phyloP scores from a whole-genome alignment of 2,797 vertebrate genomes.

The Xiphophorus birchmanni region DNA sequence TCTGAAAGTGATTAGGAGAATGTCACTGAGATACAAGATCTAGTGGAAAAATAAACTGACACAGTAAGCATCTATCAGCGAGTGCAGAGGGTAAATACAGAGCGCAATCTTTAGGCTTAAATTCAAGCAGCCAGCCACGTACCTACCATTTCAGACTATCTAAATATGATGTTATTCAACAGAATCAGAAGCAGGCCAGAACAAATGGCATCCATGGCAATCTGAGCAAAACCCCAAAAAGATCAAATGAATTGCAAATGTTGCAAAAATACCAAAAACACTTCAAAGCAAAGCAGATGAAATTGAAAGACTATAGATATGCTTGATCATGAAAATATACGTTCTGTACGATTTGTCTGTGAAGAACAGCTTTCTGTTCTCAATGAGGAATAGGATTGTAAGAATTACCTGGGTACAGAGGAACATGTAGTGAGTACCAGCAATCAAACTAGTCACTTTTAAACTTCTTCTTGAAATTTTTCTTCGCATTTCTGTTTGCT shows the following conservation, averaged over 20 bases:
- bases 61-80: slow-evolving; percentile 61
- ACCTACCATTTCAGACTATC: neutral
- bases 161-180: neutral
- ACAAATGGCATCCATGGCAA: neutral
- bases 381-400: neutral
- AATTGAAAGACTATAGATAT: neutral
- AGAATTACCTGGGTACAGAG: neutral
- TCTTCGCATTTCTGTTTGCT: neutral
- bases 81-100: slow-evolving; percentile 31
- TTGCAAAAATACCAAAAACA: neutral
- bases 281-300: neutral
- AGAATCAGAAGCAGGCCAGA: neutral
- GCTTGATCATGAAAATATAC: neutral
- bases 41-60: slow-evolving; percentile 70
- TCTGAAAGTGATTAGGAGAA: neutral
- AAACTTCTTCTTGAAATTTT: neutral
- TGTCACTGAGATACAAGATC: slow-evolving; percentile 49
- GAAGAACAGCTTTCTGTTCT: neutral
- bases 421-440: neutral
- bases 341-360: neutral
- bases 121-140: neutral
- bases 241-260: neutral
- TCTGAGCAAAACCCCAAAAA: neutral
- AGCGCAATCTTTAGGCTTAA: neutral
- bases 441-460: neutral